Percentiles rank a stretch among this genome's conserved stretches.
These are phyloP conservation scores for Chaetops frenatus DNA, from an alignment of 2,113 vertebrate species.

Conservation along the genomic window DNA sequence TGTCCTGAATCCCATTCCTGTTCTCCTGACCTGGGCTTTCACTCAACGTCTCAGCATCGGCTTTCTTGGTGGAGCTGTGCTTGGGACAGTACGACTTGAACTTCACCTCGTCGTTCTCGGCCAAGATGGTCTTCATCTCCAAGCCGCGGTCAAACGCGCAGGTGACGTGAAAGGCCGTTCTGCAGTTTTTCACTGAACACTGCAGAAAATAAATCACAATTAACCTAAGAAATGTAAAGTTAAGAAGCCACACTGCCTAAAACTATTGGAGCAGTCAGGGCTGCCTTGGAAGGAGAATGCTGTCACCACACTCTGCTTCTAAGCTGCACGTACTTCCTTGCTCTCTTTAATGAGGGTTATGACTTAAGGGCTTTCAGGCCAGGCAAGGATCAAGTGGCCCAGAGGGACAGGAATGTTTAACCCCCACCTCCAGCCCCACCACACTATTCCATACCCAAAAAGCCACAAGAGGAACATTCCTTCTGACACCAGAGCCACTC, in stretches of 20 bases:
- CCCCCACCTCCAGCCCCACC: not conserved
- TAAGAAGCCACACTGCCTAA: not conserved
- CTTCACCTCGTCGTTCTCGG: constrained; percentile 92
- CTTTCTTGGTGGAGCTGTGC: constrained; percentile 78
- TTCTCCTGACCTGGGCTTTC: constrained; percentile 63
- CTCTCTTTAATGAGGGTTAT: not conserved
- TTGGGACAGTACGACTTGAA: constrained; percentile 96
- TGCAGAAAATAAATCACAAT: constrained; percentile 26
- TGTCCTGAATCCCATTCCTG: constrained; percentile 37
- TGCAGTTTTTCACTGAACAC: constrained; percentile 97
- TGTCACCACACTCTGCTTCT: fast-evolving
- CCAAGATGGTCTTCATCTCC: constrained; percentile 94
- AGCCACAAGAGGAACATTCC: not conserved
- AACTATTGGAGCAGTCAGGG: not conserved
- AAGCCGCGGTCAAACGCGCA: constrained; percentile 87
- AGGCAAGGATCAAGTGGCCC: not conserved
- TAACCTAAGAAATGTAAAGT: not conserved
- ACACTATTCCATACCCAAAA: not conserved
- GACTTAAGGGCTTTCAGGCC: not conserved
- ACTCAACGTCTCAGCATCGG: not conserved
- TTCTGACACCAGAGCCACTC: not conserved
- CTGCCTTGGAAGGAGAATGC: not conserved
- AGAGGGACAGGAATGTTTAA: not conserved
- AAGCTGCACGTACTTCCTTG: not conserved
- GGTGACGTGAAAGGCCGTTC: constrained; percentile 93